phyloP scores from a whole-genome alignment of 2,113 vertebrate species.

The Piaya cayana region DNA sequence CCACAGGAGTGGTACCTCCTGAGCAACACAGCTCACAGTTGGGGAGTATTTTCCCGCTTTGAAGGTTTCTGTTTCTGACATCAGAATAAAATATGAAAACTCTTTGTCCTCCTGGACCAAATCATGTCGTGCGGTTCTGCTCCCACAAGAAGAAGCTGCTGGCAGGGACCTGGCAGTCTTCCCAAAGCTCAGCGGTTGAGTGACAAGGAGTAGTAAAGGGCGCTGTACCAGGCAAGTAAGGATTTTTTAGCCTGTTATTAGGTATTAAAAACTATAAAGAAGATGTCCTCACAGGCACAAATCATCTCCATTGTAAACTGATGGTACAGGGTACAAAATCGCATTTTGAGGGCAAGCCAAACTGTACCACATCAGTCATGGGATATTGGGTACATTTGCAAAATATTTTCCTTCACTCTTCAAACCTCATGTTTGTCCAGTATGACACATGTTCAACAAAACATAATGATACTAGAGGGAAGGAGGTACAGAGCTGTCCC shows the following conservation, averaged over 20 bases:
- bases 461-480: background rate
- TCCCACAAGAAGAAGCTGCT: background rate
- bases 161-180: constrained; percentile 16
- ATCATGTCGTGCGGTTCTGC: background rate
- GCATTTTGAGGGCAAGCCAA: background rate
- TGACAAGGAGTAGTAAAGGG: constrained; percentile 21
- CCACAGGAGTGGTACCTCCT: constrained; percentile 56
- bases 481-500: background rate
- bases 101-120: background rate
- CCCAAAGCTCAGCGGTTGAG: background rate
- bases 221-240: background rate
- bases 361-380: background rate
- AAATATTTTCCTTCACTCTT: background rate
- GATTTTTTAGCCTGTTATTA: background rate
- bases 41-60: constrained; percentile 42
- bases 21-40: constrained; percentile 26
- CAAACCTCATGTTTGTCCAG: background rate
- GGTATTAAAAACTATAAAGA: background rate
- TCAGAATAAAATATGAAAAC: constrained; percentile 53
- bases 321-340: background rate
- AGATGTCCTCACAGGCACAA: background rate
- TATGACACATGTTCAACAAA: background rate
- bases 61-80: constrained; percentile 67
- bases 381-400: background rate
- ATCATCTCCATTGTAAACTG: background rate